phyloP scores from a whole-genome alignment of 2,797 vertebrate genomes.

The Amazona finschi region DNA sequence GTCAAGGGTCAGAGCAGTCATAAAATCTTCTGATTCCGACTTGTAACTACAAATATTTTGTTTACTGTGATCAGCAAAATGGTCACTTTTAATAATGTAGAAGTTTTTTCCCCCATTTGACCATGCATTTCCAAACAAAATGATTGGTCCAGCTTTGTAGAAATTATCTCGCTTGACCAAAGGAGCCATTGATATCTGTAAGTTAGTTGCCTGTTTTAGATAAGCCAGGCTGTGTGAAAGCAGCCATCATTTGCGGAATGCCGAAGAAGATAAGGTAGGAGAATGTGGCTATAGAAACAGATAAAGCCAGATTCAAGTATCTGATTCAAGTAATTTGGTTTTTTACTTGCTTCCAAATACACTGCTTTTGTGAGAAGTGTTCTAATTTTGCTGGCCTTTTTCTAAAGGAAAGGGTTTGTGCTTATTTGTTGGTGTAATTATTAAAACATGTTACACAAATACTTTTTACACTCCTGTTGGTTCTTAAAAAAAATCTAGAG shows the following conservation, averaged over 20 bases:
- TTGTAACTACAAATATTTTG: neutral
- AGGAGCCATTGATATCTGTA: neutral
- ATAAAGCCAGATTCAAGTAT: neutral
- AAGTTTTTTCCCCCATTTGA: neutral
- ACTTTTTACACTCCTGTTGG: neutral
- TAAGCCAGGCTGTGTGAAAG: neutral
- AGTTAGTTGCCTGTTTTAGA: neutral
- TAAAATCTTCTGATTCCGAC: neutral
- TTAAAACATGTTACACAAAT: neutral
- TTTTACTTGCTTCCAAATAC: neutral
- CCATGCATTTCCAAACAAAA: neutral
- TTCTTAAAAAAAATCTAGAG: neutral
- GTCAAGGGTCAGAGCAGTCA: neutral
- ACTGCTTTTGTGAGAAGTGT: neutral
- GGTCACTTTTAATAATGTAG: neutral
- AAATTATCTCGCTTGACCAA: neutral
- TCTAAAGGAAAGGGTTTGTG: neutral
- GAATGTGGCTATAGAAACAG: neutral
- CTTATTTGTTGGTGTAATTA: neutral
- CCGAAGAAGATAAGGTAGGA: neutral
- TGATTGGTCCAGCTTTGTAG: neutral
- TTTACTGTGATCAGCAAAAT: neutral
- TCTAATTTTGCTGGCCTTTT: neutral
- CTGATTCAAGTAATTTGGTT: neutral
- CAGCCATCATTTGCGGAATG: neutral